Evolutionary conservation across 1,140 invertebrate genomes (phyloP).

Genomic region (Drosophila virilis): DNA sequence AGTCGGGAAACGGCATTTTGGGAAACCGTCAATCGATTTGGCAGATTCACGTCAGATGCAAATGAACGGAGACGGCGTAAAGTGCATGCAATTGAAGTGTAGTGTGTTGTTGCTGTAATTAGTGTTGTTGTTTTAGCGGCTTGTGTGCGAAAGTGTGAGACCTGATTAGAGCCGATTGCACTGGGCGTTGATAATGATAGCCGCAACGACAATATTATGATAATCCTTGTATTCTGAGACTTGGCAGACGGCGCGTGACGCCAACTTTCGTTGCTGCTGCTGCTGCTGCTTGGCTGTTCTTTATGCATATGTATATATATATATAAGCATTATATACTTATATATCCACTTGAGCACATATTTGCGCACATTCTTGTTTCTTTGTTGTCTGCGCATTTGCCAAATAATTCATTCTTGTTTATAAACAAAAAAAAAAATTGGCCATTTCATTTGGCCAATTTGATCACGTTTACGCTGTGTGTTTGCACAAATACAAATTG

Average conservation of each 20-base stretch:
- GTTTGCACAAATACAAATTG: constrained; percentile 14
- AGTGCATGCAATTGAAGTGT: constrained; percentile 32
- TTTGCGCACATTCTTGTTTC: constrained; percentile 43
- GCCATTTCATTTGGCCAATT: constrained; percentile 50
- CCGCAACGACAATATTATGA: constrained; percentile 32
- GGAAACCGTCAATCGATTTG: constrained; percentile 45
- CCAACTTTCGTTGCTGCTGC: constrained; percentile 45
- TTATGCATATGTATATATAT: constrained; percentile 2
- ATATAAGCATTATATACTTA: constrained; percentile 2
- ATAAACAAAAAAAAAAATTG: constrained; percentile 51
- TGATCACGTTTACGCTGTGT: constrained; percentile 49
- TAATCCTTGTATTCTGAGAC: constrained; percentile 15
- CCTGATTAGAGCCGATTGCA: constrained; percentile 20
- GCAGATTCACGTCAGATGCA: constrained; percentile 37
- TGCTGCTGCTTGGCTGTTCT: constrained; percentile 19
- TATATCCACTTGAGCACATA: constrained; percentile 19
- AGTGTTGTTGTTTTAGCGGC: constrained; percentile 6
- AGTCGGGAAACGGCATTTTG: constrained; percentile 23
- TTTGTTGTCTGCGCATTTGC: constrained; percentile 44
- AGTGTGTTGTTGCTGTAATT: constrained; percentile 24
- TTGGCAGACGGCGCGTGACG: constrained; percentile 65
- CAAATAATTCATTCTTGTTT: constrained; percentile 58
- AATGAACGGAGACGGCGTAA: constrained; percentile 18
- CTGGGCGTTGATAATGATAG: constrained; percentile 36
- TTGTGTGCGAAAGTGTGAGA: constrained; percentile 51